A percentile compares a stretch with the other conserved stretches of the same genome.
Evolutionary conservation across 37 sponge, comb jelly and placozoan species (phyloP).

Genomic region (Ephydatia muelleri): DNA sequence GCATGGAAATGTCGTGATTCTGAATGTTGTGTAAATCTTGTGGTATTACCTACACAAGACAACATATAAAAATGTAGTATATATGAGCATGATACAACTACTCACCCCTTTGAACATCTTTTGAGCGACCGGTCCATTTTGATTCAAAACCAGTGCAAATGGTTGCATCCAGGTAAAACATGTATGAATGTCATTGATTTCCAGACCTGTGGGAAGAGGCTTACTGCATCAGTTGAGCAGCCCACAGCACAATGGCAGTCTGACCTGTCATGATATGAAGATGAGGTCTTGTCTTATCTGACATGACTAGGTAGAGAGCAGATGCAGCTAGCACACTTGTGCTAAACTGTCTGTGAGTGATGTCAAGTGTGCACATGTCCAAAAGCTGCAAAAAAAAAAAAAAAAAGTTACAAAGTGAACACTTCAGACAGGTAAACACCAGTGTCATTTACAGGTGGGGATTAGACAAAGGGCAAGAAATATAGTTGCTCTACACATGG

Average conservation of each 20-base stretch:
- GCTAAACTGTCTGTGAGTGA: constrained; percentile 53
- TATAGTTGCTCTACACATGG: not conserved
- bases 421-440: too few relatives aligned
- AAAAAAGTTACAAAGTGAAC: too few relatives aligned
- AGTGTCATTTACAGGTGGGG: too few relatives aligned
- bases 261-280: constrained; percentile 68
- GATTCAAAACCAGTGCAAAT: constrained; percentile 24
- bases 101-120: constrained; percentile 50
- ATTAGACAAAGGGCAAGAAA: not conserved
- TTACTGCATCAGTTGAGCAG: not conserved
- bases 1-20: constrained; percentile 61
- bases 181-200: constrained; percentile 49
- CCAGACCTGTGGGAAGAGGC: constrained; percentile 36
- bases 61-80: not conserved
- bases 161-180: constrained; percentile 76
- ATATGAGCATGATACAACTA: not conserved
- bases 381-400: constrained; percentile 40
- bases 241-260: not conserved
- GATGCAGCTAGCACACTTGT: constrained; percentile 75
- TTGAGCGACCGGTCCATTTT: constrained; percentile 15
- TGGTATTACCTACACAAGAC: constrained; percentile 35
- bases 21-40: constrained; percentile 81
- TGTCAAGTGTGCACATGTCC: constrained; percentile 77
- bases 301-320: constrained; percentile 51
- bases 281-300: constrained; percentile 36